Base-by-base conservation (phyloP, 2,888 invertebrate genomes). In the Lasioglossum malachurum region DNA sequence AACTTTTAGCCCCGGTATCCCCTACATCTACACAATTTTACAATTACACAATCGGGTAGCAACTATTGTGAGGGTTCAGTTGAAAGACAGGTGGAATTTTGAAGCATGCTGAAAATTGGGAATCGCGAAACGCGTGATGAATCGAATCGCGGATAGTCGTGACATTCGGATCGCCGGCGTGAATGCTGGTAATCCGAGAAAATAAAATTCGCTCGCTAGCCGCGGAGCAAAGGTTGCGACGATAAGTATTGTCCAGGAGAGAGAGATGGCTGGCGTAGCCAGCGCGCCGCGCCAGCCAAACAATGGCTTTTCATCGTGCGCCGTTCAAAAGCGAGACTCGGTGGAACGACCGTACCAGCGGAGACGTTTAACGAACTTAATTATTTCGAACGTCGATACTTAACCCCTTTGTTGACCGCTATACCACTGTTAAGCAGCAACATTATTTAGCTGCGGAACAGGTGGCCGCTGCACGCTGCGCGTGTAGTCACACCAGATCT, bases 181-280 rank as follows among this genome's bases (percentile, higher is more conserved):
- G 82, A 19, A 38, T 46, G 78, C 27, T 69, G 44, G 79, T 76
- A 69, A 87, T 80, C 78, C 80, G 79, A 83, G 90, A 79, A 87
- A 87, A 86, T 86, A 80, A 89, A 89, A 86, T 88, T 88, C 75
- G 72, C 87, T 38, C 67, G 49, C 74, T 49, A 72, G 75, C 41
- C 49, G 80, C 75, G 87, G 79, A 71, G 87, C 89, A 90, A 90
- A 90, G 90, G 88, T 90, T 85, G 88, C 73, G 49, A 74, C 88
- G 90, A 90, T 90, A 90, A 90, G 87, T 88, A 87, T 90, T 82
- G 86, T 88, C 88, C 86, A 83, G 74, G 84, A 84, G 88, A 73
- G 79, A 80, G 82, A 78, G 71, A 80, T 75, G 78, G 14, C 31
- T 16, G 60, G 27, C 44, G 73, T 82, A 76, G 79, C 76, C 53